These are phyloP conservation scores for Tiphia femorata DNA, from an alignment of 2,888 invertebrate species.

Conservation along the genomic window DNA sequence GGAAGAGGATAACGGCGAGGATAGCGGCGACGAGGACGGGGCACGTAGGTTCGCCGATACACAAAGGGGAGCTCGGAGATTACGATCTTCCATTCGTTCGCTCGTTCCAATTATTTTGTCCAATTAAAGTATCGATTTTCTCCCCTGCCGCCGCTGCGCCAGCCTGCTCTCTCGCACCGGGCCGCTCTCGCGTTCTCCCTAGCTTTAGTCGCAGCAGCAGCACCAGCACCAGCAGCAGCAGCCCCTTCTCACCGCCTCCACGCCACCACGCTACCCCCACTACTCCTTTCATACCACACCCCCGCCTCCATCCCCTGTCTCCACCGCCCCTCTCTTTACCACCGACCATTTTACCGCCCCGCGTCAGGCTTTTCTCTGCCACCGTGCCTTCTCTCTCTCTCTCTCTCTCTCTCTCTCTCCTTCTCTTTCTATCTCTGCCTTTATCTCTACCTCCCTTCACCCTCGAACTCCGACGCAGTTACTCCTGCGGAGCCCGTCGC, in stretches of 20 bases:
- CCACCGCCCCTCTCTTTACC: conserved; percentile 29
- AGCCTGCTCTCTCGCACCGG: conserved; percentile 58
- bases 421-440: too few species aligned
- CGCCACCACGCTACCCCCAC: conserved; percentile 13
- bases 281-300: conserved; percentile 10
- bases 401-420: conserved; percentile 12
- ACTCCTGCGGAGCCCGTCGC: too few species aligned
- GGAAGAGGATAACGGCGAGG: too few species aligned
- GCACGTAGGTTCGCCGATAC: conserved; percentile 51
- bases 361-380: conserved; percentile 26
- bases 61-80: conserved; percentile 58
- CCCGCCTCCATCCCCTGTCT: conserved; percentile 25
- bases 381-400: conserved; percentile 8
- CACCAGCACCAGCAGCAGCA: conserved; percentile 46
- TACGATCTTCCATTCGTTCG: conserved; percentile 67
- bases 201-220: conserved; percentile 71
- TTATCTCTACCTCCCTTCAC: too few species aligned
- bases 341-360: conserved; percentile 21
- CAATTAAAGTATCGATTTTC: conserved; percentile 69
- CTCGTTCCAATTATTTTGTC: conserved; percentile 69
- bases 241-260: conserved; percentile 43
- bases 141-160: conserved; percentile 68
- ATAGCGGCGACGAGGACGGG: conserved; percentile 38
- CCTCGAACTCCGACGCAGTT: too few species aligned
- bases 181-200: conserved; percentile 62